Evolutionary conservation across 1,140 invertebrate genomes (phyloP).

Genomic region (Latrodectus geometricus): DNA sequence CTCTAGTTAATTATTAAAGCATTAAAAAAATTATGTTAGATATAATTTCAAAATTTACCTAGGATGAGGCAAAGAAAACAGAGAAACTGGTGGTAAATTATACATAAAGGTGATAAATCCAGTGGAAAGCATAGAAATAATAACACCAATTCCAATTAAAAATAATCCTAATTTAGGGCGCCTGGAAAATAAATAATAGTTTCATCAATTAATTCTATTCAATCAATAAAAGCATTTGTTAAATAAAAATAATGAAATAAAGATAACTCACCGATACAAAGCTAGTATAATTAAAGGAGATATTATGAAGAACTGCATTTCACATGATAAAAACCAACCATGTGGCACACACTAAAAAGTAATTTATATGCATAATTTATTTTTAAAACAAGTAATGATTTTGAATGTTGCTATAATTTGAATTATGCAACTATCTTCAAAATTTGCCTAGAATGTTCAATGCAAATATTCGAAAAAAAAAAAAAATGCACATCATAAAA

Average conservation of each 20-base stretch:
- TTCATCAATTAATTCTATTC: not conserved
- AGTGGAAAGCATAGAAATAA: conserved; percentile 38
- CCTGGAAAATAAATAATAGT: conserved; percentile 18
- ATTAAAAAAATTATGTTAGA: not conserved
- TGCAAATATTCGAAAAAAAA: too few species aligned
- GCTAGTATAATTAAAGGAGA: conserved; percentile 65
- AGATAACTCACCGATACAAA: conserved; percentile 62
- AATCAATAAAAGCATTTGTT: not conserved
- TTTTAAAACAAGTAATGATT: too few species aligned
- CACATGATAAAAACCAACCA: conserved; percentile 67
- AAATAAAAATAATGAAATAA: not conserved
- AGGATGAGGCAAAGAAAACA: conserved; percentile 57
- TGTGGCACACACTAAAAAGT: conserved; percentile 64
- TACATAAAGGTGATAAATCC: conserved; percentile 53
- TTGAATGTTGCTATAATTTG: too few species aligned
- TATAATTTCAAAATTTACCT: conserved; percentile 14
- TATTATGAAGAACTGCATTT: conserved; percentile 67
- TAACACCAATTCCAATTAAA: conserved; percentile 42
- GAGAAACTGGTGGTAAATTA: conserved; percentile 48
- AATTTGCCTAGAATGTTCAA: too few species aligned
- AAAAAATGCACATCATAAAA: too few species aligned
- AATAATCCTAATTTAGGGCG: conserved; percentile 46
- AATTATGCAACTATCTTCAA: too few species aligned
- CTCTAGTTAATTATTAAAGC: too few species aligned
- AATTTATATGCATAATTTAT: too few species aligned